phyloP scores from a whole-genome alignment of 2,888 invertebrate genomes.

The Pseudococcus longispinus region DNA sequence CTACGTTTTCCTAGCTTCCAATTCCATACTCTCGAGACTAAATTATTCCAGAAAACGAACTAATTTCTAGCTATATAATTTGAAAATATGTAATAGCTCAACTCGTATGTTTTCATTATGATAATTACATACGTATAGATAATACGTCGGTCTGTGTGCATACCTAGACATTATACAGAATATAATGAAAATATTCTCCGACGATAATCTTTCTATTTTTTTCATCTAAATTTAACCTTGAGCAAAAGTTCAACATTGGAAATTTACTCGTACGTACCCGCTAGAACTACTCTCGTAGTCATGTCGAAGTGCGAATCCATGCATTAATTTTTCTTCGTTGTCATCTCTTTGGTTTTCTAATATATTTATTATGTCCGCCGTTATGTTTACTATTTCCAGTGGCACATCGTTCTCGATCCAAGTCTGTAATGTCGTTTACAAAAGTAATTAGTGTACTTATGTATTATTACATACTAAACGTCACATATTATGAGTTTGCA shows the following conservation, averaged over 20 bases:
- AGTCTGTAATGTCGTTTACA: slow-evolving; percentile 28
- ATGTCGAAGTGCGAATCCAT: slow-evolving; percentile 1
- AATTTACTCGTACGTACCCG: slow-evolving; percentile 33
- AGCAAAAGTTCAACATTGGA: background rate
- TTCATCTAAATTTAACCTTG: background rate
- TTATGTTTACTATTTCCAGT: slow-evolving; percentile 59
- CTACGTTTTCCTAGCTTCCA: background rate
- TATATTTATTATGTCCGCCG: slow-evolving; percentile 66
- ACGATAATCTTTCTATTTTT: background rate
- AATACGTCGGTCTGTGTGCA: background rate
- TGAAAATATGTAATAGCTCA: background rate
- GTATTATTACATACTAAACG: background rate
- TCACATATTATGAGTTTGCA: background rate
- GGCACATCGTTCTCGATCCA: slow-evolving; percentile 54
- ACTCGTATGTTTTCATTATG: background rate
- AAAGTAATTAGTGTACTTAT: background rate
- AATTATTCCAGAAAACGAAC: background rate
- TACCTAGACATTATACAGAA: background rate
- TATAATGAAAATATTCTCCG: background rate
- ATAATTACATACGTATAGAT: slow-evolving; percentile 2
- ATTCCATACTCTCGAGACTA: background rate
- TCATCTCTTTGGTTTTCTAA: slow-evolving; percentile 67
- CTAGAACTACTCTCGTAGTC: slow-evolving; percentile 20
- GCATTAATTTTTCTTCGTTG: slow-evolving; percentile 67
- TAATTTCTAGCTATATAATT: background rate